phyloP scores from a whole-genome alignment of 2,113 vertebrate species.

The Oenanthe melanoleuca region DNA sequence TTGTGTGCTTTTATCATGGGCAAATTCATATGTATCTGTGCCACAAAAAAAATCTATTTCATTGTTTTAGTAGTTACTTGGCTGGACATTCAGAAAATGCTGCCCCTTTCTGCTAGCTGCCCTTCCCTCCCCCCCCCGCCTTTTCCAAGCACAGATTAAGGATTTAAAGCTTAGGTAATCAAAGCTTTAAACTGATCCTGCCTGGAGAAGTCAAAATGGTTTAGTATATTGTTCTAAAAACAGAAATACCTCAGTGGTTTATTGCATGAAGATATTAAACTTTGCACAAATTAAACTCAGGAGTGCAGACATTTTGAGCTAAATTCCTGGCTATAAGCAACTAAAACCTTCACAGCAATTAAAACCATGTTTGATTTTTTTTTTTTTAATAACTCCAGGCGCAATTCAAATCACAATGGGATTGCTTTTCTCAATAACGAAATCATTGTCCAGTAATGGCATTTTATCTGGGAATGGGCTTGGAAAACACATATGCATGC shows the following conservation, averaged over 20 bases:
- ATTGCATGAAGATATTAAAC: conserved; percentile 46
- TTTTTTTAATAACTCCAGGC: not conserved
- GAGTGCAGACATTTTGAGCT: not conserved
- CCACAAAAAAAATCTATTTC: not conserved
- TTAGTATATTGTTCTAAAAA: conserved; percentile 16
- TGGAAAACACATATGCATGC: not conserved
- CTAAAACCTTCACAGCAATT: conserved; percentile 12
- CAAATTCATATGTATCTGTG: not conserved
- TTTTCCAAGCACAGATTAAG: conserved; percentile 11
- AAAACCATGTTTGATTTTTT: not conserved
- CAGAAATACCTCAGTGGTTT: conserved; percentile 21
- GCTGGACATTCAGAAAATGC: not conserved
- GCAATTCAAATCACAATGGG: not conserved
- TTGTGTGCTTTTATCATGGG: not conserved
- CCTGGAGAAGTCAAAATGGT: conserved; percentile 15
- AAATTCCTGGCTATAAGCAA: conserved; percentile 19
- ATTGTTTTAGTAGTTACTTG: not conserved
- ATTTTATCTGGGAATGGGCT: not conserved
- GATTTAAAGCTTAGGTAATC: conserved; percentile 53
- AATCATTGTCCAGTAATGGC: not conserved
- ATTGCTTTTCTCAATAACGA: not conserved
- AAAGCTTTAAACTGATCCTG: conserved; percentile 46
- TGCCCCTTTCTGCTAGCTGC: not conserved
- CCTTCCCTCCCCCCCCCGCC: not conserved
- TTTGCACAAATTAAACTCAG: conserved; percentile 33